These are phyloP conservation scores for Mustelus asterias DNA, from an alignment of 2,113 vertebrate species.

Conservation along the genomic window DNA sequence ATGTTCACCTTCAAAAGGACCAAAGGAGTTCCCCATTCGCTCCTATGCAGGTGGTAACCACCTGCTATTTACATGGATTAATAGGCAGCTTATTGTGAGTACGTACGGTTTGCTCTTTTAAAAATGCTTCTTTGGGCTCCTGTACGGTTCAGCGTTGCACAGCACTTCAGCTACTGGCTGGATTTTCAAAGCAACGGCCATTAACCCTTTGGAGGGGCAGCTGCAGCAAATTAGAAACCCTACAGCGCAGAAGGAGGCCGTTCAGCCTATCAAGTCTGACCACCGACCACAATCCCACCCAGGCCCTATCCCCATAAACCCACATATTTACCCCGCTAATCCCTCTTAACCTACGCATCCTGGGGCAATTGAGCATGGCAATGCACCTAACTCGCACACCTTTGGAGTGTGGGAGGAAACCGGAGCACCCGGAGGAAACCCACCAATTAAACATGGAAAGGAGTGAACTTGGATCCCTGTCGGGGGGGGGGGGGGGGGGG, in stretches of 20 bases:
- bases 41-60: not conserved
- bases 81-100: not conserved
- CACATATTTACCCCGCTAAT: too few relatives aligned
- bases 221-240: not conserved
- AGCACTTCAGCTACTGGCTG: not conserved
- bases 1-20: not conserved
- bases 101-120: not conserved
- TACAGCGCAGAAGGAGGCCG: too few relatives aligned
- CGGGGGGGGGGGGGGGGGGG: too few relatives aligned
- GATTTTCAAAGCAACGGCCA: not conserved
- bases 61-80: not conserved
- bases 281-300: too few relatives aligned
- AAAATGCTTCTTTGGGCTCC: not conserved
- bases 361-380: too few relatives aligned
- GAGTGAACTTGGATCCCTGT: not conserved
- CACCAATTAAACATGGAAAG: not conserved
- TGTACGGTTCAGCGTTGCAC: not conserved
- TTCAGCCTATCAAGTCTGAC: too few relatives aligned
- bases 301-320: too few relatives aligned
- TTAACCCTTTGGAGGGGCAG: not conserved
- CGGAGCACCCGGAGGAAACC: too few relatives aligned
- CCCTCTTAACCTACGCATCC: too few relatives aligned
- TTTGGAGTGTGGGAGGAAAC: too few relatives aligned
- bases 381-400: too few relatives aligned
- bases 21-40: not conserved